A percentile compares a stretch with the other conserved stretches of the same genome.
Conservation (phyloP, 2,888 invertebrate species). For the Cactoblastis cactorum region DNA sequence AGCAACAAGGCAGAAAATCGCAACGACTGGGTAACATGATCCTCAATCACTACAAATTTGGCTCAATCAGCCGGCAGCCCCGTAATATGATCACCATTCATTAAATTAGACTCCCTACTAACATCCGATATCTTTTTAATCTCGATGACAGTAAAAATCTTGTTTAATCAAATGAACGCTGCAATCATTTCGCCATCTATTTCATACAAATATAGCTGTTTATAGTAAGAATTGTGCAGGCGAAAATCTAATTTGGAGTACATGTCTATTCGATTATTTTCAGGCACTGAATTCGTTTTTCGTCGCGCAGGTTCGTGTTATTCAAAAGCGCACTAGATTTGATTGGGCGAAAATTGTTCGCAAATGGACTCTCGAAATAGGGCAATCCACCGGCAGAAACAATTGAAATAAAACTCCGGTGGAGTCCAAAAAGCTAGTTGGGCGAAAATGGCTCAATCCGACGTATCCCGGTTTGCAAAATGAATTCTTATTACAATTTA, state of each 20-base stretch:
- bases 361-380: conserved; percentile 63
- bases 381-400: conserved; percentile 72
- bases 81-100: conserved; percentile 43
- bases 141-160: conserved; percentile 21
- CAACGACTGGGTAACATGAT: conserved; percentile 51
- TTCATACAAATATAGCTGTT: neutral
- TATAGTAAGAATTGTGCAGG: conserved; percentile 16
- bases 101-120: conserved; percentile 25
- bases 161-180: neutral
- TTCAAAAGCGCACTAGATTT: conserved; percentile 48
- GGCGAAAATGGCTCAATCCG: conserved; percentile 35
- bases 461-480: conserved; percentile 31
- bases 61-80: conserved; percentile 50
- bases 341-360: conserved; percentile 56
- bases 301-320: conserved; percentile 28
- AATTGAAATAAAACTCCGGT: conserved; percentile 68
- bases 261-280: conserved; percentile 19
- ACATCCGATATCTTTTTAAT: conserved; percentile 27
- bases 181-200: neutral
- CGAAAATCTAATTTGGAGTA: conserved; percentile 4
- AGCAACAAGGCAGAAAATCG: conserved; percentile 36
- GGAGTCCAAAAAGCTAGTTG: conserved; percentile 27
- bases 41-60: conserved; percentile 60
- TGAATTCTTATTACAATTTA: conserved; percentile 40
- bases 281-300: conserved; percentile 10